Percentiles rank a stretch among this genome's conserved stretches.
Evolutionary conservation across 2,888 invertebrate genomes (phyloP).

Genomic region (Caenorhabditis parvicauda): DNA sequence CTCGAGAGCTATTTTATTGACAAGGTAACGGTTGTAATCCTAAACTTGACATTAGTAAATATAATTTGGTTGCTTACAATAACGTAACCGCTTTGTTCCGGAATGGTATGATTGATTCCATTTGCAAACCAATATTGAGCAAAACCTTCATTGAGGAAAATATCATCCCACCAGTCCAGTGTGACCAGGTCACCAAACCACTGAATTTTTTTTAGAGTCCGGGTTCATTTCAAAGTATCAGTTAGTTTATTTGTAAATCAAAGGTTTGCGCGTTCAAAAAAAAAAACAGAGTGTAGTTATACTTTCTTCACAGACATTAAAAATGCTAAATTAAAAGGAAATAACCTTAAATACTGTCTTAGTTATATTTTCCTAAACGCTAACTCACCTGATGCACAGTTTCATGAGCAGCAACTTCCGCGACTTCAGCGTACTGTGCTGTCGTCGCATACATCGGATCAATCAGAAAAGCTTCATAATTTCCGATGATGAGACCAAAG

Average conservation of each 20-base stretch:
- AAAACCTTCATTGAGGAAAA: constrained; percentile 50
- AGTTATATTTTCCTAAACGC: neutral
- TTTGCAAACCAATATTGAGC: constrained; percentile 40
- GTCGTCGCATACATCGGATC: constrained; percentile 29
- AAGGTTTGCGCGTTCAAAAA: no score
- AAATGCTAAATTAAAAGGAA: neutral
- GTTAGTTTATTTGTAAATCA: neutral
- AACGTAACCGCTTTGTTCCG: constrained; percentile 25
- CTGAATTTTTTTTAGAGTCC: constrained; percentile 17
- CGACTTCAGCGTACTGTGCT: constrained; percentile 13
- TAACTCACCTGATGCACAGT: constrained; percentile 25
- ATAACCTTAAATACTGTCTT: neutral
- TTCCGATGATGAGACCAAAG: constrained; percentile 39
- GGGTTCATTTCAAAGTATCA: neutral
- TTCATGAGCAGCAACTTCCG: constrained; percentile 37
- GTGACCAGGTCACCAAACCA: constrained; percentile 52
- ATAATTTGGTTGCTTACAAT: constrained; percentile 13
- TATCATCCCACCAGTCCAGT: constrained; percentile 41
- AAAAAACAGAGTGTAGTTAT: no score
- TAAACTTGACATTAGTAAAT: neutral
- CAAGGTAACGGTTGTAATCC: constrained; percentile 23
- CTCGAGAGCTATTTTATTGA: constrained; percentile 20
- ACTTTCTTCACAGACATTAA: neutral
- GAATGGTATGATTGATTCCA: constrained; percentile 24
- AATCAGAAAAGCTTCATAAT: constrained; percentile 21